Percentiles rank a stretch among this genome's conserved stretches.
phyloP scores from a whole-genome alignment of 92 coral and sea anemone genomes.

The Bergia sp. region DNA sequence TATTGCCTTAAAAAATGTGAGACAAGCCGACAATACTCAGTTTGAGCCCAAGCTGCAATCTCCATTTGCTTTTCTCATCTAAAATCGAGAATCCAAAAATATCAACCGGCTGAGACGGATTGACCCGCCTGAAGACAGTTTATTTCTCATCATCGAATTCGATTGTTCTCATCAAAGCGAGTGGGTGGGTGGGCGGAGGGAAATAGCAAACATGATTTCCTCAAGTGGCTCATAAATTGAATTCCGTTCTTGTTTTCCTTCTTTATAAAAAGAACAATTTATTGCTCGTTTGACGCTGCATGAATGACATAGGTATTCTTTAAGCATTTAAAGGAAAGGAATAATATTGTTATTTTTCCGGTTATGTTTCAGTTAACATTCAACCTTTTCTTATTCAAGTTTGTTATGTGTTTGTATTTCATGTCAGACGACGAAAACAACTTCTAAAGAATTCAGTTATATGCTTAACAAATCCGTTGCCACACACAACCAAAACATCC shows the following conservation, averaged over 20 bases:
- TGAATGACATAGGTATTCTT: background rate
- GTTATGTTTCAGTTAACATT: background rate
- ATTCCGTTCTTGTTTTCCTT: background rate
- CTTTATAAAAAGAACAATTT: background rate
- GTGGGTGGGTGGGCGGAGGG: background rate
- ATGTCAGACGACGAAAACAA: background rate
- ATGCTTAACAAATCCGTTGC: background rate
- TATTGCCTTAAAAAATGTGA: background rate
- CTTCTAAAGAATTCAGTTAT: background rate
- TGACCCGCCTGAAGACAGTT: background rate
- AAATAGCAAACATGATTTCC: background rate
- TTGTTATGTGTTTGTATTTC: background rate
- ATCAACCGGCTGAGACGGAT: background rate
- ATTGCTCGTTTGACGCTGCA: background rate
- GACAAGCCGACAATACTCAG: constrained; percentile 7
- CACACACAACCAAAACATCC: background rate
- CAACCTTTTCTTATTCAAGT: background rate
- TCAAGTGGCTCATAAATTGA: background rate
- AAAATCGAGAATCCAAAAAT: background rate
- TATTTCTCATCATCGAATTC: background rate
- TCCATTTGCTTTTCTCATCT: constrained; percentile 27
- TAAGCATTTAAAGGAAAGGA: constrained; percentile 14
- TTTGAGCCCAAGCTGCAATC: background rate
- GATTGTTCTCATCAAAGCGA: background rate
- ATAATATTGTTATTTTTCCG: background rate